phyloP scores from a whole-genome alignment of 2,113 vertebrate species.

The Xenotilapia longispinis region DNA sequence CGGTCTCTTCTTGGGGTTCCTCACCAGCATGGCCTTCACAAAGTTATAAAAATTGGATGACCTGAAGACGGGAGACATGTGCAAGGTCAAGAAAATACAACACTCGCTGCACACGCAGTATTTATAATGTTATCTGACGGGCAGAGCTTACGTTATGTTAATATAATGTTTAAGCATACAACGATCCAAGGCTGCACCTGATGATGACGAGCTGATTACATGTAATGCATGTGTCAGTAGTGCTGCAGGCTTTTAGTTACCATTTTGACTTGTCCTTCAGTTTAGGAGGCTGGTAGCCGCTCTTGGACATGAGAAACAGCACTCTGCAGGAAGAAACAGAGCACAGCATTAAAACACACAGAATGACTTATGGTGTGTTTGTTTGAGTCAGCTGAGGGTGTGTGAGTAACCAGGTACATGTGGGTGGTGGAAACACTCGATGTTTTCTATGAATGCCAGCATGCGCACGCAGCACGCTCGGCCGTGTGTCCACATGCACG shows the following conservation, averaged over 20 bases:
- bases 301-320: slow-evolving; percentile 91
- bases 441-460: background rate
- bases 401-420: background rate
- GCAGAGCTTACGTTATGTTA: background rate
- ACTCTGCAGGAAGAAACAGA: slow-evolving; percentile 63
- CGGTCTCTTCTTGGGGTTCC: slow-evolving; percentile 86
- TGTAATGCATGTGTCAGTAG: background rate
- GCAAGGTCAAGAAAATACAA: background rate
- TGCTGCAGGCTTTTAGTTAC: slow-evolving; percentile 43
- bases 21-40: slow-evolving; percentile 82
- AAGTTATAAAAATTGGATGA: slow-evolving; percentile 84
- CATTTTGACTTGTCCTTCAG: slow-evolving; percentile 86
- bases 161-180: background rate
- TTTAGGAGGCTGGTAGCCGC: slow-evolving; percentile 87
- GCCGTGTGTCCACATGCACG: background rate
- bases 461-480: background rate
- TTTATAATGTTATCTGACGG: background rate
- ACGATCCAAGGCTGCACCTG: background rate
- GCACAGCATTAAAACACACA: background rate
- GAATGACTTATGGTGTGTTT: background rate
- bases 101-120: background rate
- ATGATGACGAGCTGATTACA: background rate
- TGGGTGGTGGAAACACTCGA: background rate
- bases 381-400: background rate
- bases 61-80: slow-evolving; percentile 57